A percentile compares a stretch with the other conserved stretches of the same genome.
Conservation (phyloP, 2,797 vertebrate species). For the Tamandua tetradactyla region DNA sequence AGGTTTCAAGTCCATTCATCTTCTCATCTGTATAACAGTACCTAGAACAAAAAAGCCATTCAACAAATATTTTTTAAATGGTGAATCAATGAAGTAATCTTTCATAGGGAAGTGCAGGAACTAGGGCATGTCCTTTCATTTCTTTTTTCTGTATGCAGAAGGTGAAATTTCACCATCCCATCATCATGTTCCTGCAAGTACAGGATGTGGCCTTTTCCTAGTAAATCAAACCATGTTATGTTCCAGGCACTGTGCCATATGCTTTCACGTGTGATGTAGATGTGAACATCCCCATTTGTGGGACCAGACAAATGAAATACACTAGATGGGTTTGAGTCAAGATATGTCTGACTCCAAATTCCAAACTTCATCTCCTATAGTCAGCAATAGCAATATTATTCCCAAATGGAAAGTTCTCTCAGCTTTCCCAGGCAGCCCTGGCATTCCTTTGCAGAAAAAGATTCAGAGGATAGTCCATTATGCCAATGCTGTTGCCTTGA, state of each 20-base stretch:
- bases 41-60: not conserved
- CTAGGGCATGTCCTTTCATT: not conserved
- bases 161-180: not conserved
- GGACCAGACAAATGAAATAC: not conserved
- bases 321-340: no score
- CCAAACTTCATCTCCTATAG: not conserved
- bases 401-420: conserved; percentile 59
- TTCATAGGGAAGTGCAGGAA: not conserved
- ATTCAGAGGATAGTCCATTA: conserved; percentile 76
- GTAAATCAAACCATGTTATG: not conserved
- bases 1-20: not conserved
- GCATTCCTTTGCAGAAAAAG: conserved; percentile 60
- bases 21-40: not conserved
- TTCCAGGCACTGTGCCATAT: not conserved
- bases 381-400: not conserved
- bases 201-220: not conserved
- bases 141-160: not conserved
- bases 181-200: not conserved
- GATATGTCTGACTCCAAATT: not conserved
- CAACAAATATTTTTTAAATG: not conserved
- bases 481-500: conserved; percentile 74
- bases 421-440: conserved; percentile 61
- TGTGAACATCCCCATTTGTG: not conserved
- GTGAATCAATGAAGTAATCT: not conserved
- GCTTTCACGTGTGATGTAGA: not conserved